These are phyloP conservation scores for Melanargia galathea DNA, from an alignment of 2,888 invertebrate genomes.

Conservation along the genomic window DNA sequence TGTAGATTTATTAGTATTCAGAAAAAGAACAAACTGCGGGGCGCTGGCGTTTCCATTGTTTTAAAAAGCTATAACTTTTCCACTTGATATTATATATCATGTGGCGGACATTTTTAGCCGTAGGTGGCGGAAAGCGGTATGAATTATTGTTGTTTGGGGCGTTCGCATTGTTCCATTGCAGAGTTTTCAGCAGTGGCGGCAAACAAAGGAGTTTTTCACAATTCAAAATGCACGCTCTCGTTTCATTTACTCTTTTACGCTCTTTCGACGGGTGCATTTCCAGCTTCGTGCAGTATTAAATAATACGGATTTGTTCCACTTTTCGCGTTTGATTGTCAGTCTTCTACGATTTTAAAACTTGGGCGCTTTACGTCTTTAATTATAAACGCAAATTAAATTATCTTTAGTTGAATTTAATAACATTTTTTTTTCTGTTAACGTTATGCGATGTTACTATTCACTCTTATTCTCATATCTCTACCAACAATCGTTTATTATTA, in stretches of 20 bases:
- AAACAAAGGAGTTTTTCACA: conserved; percentile 80
- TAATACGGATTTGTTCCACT: conserved; percentile 73
- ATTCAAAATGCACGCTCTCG: conserved; percentile 80
- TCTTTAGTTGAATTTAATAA: neutral
- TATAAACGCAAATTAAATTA: neutral
- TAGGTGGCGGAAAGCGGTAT: conserved; percentile 81
- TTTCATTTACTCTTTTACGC: conserved; percentile 81
- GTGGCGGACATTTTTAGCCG: conserved; percentile 81
- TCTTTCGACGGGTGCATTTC: conserved; percentile 77
- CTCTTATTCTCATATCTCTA: too few species aligned
- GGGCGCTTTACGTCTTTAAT: neutral
- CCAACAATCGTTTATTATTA: too few species aligned
- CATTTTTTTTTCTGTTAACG: neutral
- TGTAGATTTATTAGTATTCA: conserved; percentile 54
- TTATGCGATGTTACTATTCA: too few species aligned
- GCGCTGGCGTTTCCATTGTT: conserved; percentile 71
- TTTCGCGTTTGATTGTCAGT: conserved; percentile 57
- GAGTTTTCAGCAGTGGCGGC: conserved; percentile 68
- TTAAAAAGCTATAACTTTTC: conserved; percentile 79
- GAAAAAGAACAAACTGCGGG: conserved; percentile 59
- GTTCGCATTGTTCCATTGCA: conserved; percentile 75
- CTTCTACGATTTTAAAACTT: conserved; percentile 35
- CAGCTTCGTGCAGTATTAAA: conserved; percentile 76
- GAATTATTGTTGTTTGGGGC: conserved; percentile 82
- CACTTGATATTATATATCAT: conserved; percentile 80